These are phyloP conservation scores for Typhlichthys subterraneus DNA, from an alignment of 2,797 vertebrate genomes.

Conservation along the genomic window DNA sequence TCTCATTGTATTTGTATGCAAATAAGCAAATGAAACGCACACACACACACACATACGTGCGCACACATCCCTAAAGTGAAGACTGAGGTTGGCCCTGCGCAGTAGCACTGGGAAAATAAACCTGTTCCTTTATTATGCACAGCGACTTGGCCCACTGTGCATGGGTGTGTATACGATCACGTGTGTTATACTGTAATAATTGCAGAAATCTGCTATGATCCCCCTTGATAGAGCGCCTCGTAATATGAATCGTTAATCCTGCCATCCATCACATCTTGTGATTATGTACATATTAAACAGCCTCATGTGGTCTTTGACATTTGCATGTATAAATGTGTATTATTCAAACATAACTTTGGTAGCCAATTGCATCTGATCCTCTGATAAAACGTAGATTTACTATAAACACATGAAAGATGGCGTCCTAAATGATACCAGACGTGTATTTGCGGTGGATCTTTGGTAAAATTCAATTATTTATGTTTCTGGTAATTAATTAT, in stretches of 20 bases:
- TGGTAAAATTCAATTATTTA: slow-evolving; percentile 71
- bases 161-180: not conserved
- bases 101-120: slow-evolving; percentile 30
- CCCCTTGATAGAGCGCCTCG: not conserved
- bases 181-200: slow-evolving; percentile 1
- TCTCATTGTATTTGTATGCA: slow-evolving; percentile 66
- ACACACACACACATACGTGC: slow-evolving; percentile 3
- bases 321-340: slow-evolving; percentile 12
- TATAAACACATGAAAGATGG: slow-evolving; percentile 54
- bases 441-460: slow-evolving; percentile 60
- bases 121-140: slow-evolving; percentile 37
- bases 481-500: slow-evolving; percentile 71
- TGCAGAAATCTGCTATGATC: slow-evolving; percentile 1
- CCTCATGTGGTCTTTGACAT: slow-evolving; percentile 19
- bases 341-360: slow-evolving; percentile 7
- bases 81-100: slow-evolving; percentile 34
- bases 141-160: not conserved
- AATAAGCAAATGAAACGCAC: slow-evolving; percentile 58
- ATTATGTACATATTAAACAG: slow-evolving; percentile 14
- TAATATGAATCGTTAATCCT: slow-evolving; percentile 13
- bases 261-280: slow-evolving; percentile 7
- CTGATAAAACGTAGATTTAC: slow-evolving; percentile 39
- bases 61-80: slow-evolving; percentile 23
- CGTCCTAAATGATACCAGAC: slow-evolving; percentile 25
- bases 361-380: slow-evolving; percentile 31